Evolutionary conservation across 2,888 invertebrate species (phyloP).

Genomic region (Callinectes sapidus): DNA sequence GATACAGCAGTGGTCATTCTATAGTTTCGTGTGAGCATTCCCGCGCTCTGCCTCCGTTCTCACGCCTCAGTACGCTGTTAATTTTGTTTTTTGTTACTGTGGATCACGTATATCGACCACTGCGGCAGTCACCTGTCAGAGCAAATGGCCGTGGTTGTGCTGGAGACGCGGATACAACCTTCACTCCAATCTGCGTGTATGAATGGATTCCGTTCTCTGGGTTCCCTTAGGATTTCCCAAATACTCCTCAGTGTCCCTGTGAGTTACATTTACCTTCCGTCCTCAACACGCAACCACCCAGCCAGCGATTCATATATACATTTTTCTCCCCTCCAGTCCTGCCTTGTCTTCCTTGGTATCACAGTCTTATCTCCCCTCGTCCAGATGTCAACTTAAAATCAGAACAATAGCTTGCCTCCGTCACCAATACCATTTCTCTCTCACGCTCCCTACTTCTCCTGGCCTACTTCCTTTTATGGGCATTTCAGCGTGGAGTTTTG

Average conservation of each 20-base stretch:
- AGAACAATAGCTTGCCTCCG: neutral
- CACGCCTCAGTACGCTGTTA: neutral
- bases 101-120: neutral
- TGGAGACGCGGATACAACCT: neutral
- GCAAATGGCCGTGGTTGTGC: neutral
- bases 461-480: neutral
- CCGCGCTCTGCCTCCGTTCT: neutral
- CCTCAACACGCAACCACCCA: neutral
- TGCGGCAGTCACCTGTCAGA: neutral
- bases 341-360: neutral
- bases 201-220: neutral
- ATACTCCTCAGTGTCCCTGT: neutral
- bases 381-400: neutral
- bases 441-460: neutral
- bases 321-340: neutral
- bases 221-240: neutral
- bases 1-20: neutral
- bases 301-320: neutral
- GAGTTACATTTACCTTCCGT: neutral
- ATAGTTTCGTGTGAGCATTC: neutral
- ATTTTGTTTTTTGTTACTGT: neutral
- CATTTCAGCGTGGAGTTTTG: neutral
- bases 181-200: neutral
- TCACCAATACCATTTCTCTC: constrained; percentile 5
- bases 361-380: neutral